Evolutionary conservation across 2,113 vertebrate genomes (phyloP), one percentile per base, ranked within the genome.

Genomic region (Zapus hudsonius): DNA sequence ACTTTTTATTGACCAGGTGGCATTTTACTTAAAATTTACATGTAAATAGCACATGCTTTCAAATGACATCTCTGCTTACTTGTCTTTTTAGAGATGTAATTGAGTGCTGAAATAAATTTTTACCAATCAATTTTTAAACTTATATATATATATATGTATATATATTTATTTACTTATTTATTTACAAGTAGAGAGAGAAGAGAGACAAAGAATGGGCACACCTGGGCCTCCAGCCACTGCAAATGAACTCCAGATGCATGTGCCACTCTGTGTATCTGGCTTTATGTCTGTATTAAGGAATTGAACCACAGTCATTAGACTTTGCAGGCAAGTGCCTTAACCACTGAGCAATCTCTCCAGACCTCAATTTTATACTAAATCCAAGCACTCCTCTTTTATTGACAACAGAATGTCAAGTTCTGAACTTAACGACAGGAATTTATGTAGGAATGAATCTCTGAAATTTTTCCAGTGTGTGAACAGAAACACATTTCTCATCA

Each of bases 11-110:
- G 84, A 55, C 5, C 36, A 74, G 59, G 55, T 81, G 33, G 27
- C 55, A 61, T 16, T 94, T 92, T 72, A 11, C 33, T 94, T 92
- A 78, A 92, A 92, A 89, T 69, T 96, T 84, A 52, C 12, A 38
- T 92, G 93, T 95, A 80, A 66, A 87, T 55, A 90, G 7, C 15
- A 64, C 36, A 25, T 44, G 15, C 33, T 69, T 87, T 38, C 29
- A 89, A 47, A 90, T 72, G 40, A 1, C 52, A 78, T 67, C 31
- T 89, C 22, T 74, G 64, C 5, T 91, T 85, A 33, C 11, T 95
- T 79, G 55, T 23, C 67, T 88, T 70, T 78, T 74, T 63, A 75
- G 81, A 93, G 67, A 74, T 2, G 64, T 72, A 73, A 63, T 61
- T 67, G 38, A 17, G 69, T n/a, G 6, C 59, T 85, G 40, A 84